Conservation (phyloP, 1,140 invertebrate species). For the Aphidius ervi region DNA sequence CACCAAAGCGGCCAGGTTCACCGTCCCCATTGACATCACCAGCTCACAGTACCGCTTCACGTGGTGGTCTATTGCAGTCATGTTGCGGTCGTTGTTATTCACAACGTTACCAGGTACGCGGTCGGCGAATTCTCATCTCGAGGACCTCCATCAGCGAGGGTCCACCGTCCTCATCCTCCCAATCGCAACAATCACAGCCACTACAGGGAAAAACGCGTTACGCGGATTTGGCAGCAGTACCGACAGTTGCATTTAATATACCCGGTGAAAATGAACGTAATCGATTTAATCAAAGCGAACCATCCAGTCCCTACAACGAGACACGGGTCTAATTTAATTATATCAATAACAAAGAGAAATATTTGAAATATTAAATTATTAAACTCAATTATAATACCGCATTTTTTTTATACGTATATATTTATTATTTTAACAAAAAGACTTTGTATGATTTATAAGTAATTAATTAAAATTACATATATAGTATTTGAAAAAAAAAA, state of each 20-base stretch:
- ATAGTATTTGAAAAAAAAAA: no score
- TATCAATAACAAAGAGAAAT: neutral
- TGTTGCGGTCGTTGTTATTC: slow-evolving; percentile 85
- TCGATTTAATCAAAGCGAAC: slow-evolving; percentile 29
- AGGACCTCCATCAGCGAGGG: slow-evolving; percentile 50
- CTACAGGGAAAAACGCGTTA: slow-evolving; percentile 24
- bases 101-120: slow-evolving; percentile 80
- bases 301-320: slow-evolving; percentile 47
- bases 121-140: slow-evolving; percentile 50
- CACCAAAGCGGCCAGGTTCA: slow-evolving; percentile 82
- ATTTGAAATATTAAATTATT: neutral
- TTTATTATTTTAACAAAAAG: neutral
- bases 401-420: neutral
- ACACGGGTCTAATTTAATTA: slow-evolving; percentile 42
- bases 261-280: slow-evolving; percentile 40
- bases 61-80: slow-evolving; percentile 70
- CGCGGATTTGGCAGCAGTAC: slow-evolving; percentile 33
- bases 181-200: slow-evolving; percentile 44
- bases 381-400: neutral
- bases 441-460: no score
- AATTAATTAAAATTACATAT: neutral
- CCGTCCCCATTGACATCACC: slow-evolving; percentile 82
- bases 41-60: slow-evolving; percentile 74
- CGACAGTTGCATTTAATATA: slow-evolving; percentile 49
- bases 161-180: slow-evolving; percentile 44